Percentiles rank a stretch among this genome's conserved stretches.
These are phyloP conservation scores for Ypsolopha sequella DNA, from an alignment of 2,888 invertebrate species.

Conservation along the genomic window DNA sequence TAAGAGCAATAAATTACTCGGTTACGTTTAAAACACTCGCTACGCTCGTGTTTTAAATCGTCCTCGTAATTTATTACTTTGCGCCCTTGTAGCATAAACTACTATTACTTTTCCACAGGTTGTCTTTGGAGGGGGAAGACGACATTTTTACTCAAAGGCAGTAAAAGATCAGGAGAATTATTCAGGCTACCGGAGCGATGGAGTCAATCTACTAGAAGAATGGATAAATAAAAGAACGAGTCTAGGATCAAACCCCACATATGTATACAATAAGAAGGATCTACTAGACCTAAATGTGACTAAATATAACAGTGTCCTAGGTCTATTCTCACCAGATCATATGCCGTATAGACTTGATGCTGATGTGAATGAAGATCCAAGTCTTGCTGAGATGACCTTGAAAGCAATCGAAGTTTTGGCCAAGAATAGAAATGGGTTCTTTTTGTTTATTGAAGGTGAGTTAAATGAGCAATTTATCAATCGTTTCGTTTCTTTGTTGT, in stretches of 20 bases:
- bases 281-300: conserved; percentile 49
- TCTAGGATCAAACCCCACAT: conserved; percentile 43
- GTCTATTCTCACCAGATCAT: conserved; percentile 75
- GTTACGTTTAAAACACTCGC: no score
- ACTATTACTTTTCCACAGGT: conserved; percentile 51
- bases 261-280: conserved; percentile 68
- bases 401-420: conserved; percentile 80
- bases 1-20: no score
- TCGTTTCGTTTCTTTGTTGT: no score
- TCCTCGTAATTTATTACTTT: no score
- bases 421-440: conserved; percentile 76
- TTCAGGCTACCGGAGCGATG: conserved; percentile 68
- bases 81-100: no score
- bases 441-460: conserved; percentile 80
- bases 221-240: conserved; percentile 71
- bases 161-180: conserved; percentile 60
- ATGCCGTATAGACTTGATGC: conserved; percentile 79
- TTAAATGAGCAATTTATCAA: background rate
- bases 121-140: conserved; percentile 82
- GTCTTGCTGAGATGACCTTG: conserved; percentile 84
- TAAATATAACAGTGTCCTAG: conserved; percentile 72
- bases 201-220: conserved; percentile 73
- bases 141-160: conserved; percentile 72
- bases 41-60: no score
- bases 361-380: conserved; percentile 67